These are phyloP conservation scores for Oegoconia quadripuncta DNA, from an alignment of 2,888 invertebrate genomes.

Conservation along the genomic window DNA sequence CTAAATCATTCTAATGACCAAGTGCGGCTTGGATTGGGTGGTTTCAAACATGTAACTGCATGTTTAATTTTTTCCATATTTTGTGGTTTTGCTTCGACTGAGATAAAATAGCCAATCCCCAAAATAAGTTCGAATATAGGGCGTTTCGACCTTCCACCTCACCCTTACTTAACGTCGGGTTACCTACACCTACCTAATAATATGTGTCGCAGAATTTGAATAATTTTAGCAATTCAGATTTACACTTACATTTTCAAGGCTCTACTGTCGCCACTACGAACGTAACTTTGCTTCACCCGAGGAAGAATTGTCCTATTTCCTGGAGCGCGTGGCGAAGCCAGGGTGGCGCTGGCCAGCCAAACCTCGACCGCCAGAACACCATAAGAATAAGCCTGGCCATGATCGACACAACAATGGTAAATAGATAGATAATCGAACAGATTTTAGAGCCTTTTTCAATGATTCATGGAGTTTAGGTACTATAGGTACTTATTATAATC, in stretches of 20 bases:
- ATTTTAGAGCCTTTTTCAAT: background rate
- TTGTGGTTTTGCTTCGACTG: too few species aligned
- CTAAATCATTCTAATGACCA: too few species aligned
- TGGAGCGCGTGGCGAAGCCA: conserved; percentile 87
- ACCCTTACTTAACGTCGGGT: too few species aligned
- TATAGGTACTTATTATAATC: conserved; percentile 10
- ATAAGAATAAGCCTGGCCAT: conserved; percentile 72
- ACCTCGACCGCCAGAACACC: conserved; percentile 83
- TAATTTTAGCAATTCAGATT: too few species aligned
- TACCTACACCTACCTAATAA: too few species aligned
- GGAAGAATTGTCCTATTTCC: conserved; percentile 87
- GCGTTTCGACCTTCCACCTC: too few species aligned
- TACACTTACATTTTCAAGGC: conserved; percentile 67
- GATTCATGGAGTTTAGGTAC: background rate
- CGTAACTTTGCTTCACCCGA: conserved; percentile 85
- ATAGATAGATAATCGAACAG: background rate
- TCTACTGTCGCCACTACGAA: conserved; percentile 86
- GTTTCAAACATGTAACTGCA: too few species aligned
- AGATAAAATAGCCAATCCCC: too few species aligned
- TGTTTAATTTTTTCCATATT: too few species aligned
- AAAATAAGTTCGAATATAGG: too few species aligned
- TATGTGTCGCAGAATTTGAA: too few species aligned
- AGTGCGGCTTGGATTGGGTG: too few species aligned
- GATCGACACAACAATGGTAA: conserved; percentile 63
- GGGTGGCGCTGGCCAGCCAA: conserved; percentile 91